Evolutionary conservation across 2,888 invertebrate genomes (phyloP).

Genomic region (Pyrocoelia pectoralis): DNA sequence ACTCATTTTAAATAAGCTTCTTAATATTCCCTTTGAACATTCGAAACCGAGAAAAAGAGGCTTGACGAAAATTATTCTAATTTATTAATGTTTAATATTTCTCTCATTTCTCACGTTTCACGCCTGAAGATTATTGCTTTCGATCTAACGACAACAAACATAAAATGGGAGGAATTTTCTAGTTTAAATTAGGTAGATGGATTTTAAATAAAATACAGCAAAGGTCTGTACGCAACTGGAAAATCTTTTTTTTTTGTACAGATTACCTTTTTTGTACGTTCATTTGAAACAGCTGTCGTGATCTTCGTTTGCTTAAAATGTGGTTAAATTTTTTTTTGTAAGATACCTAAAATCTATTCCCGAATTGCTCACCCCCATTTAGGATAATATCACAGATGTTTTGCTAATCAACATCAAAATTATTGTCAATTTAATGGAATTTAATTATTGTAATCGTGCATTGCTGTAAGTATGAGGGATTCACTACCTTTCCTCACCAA

Average conservation of each 20-base stretch:
- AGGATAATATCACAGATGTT: too few relatives aligned
- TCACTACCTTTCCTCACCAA: too few relatives aligned
- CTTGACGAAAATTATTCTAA: too few relatives aligned
- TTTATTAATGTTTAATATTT: not conserved
- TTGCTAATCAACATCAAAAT: too few relatives aligned
- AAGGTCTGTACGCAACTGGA: not conserved
- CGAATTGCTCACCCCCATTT: too few relatives aligned
- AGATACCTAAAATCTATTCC: too few relatives aligned
- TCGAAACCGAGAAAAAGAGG: too few relatives aligned
- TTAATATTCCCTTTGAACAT: too few relatives aligned
- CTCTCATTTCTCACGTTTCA: conserved; percentile 14
- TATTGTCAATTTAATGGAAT: too few relatives aligned
- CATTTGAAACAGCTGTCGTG: not conserved
- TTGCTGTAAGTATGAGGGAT: too few relatives aligned
- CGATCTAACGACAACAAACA: conserved; percentile 29
- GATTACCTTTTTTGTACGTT: not conserved
- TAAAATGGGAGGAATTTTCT: conserved; percentile 31
- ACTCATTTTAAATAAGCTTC: too few relatives aligned
- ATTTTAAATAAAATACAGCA: not conserved
- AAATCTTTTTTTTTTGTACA: not conserved
- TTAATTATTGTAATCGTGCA: too few relatives aligned
- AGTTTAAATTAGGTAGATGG: not conserved
- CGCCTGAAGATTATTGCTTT: conserved; percentile 33
- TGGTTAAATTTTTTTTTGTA: not conserved
- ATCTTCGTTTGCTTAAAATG: not conserved